phyloP scores from a whole-genome alignment of 2,888 invertebrate species.

The Drosophila planitibia region DNA sequence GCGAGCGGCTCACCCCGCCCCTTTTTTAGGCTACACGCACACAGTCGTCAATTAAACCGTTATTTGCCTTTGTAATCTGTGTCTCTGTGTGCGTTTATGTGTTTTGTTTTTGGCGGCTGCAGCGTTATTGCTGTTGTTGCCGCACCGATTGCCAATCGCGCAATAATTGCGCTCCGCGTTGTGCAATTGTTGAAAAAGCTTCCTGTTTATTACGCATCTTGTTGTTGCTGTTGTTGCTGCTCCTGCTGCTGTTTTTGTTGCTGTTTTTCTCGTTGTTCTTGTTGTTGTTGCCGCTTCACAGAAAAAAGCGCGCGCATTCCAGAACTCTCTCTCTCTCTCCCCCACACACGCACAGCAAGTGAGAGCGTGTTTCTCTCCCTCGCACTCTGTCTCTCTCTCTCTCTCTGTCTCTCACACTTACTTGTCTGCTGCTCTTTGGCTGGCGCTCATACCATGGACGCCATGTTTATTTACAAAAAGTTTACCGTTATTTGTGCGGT shows the following conservation, averaged over 20 bases:
- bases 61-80: constrained; percentile 57
- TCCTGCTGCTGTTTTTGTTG: constrained; percentile 13
- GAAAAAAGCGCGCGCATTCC: constrained; percentile 77
- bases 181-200: constrained; percentile 75
- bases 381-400: constrained; percentile 24
- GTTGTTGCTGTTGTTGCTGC: constrained; percentile 16
- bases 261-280: constrained; percentile 30
- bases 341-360: constrained; percentile 33
- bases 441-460: constrained; percentile 64
- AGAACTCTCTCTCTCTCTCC: constrained; percentile 51
- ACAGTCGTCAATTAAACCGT: constrained; percentile 36
- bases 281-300: constrained; percentile 27
- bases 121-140: constrained; percentile 66
- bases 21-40: constrained; percentile 12
- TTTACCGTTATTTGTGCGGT: constrained; percentile 60
- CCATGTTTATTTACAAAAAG: constrained; percentile 79
- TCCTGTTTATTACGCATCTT: constrained; percentile 63
- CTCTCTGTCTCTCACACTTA: constrained; percentile 19
- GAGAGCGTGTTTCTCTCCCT: constrained; percentile 9
- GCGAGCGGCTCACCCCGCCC: constrained; percentile 24
- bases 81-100: constrained; percentile 18
- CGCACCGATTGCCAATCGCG: constrained; percentile 72
- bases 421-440: constrained; percentile 28
- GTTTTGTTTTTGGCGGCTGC: constrained; percentile 61
- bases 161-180: constrained; percentile 69